Percentiles rank a stretch among this genome's conserved stretches.
phyloP scores from a whole-genome alignment of 2,113 vertebrate genomes.

The Chaetorhynchus papuensis region DNA sequence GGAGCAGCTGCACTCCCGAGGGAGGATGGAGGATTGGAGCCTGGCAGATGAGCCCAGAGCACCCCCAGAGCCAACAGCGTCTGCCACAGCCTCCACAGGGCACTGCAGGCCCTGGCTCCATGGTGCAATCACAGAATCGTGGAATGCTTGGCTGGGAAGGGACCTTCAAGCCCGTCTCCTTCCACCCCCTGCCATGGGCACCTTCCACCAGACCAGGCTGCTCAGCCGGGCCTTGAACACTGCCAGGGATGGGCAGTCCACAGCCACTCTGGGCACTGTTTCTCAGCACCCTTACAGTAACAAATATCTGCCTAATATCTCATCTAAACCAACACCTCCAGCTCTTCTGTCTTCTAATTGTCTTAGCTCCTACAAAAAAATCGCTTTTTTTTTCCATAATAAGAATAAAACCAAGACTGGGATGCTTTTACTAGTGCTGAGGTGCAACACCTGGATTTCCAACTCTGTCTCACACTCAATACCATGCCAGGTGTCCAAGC shows the following conservation, averaged over 20 bases:
- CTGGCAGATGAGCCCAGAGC: not conserved
- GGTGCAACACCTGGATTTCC: not conserved
- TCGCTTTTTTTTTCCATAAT: accelerated
- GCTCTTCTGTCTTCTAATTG: not conserved
- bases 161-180: accelerated
- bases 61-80: not conserved
- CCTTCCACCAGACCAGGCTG: not conserved
- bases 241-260: not conserved
- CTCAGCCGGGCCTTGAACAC: not conserved
- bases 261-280: not conserved
- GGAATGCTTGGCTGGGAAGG: not conserved
- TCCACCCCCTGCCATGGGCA: not conserved
- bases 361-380: not conserved
- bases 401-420: not conserved
- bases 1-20: not conserved
- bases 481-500: not conserved
- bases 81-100: accelerated
- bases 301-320: not conserved
- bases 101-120: accelerated
- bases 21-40: accelerated
- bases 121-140: accelerated
- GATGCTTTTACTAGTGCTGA: not conserved
- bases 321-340: not conserved
- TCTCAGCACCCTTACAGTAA: not conserved
- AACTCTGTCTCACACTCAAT: not conserved